phyloP scores from a whole-genome alignment of 2,113 vertebrate genomes.

The Columbina picui region DNA sequence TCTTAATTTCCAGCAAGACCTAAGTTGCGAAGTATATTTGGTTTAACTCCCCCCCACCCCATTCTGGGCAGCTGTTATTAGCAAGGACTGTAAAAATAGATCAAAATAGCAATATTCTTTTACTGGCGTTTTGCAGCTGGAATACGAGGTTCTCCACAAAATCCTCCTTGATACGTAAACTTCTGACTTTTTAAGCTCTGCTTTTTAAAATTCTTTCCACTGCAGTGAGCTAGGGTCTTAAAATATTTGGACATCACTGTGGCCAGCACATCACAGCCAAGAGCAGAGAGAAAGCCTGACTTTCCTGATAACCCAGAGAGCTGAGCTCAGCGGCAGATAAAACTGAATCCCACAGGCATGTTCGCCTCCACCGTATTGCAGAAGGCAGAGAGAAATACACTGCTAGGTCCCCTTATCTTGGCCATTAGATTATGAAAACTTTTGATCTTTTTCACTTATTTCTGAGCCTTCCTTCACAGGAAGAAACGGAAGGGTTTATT shows the following conservation, averaged over 20 bases:
- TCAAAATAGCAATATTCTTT: neutral
- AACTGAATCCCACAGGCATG: neutral
- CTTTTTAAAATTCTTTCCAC: neutral
- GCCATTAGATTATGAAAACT: neutral
- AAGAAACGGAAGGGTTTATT: neutral
- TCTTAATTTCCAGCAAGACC: neutral
- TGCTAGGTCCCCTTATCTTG: neutral
- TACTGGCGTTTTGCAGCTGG: neutral
- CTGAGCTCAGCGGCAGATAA: neutral
- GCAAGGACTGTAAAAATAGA: neutral
- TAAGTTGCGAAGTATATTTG: neutral
- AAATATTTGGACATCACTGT: neutral
- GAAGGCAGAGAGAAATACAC: neutral
- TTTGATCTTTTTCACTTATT: neutral
- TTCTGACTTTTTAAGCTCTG: neutral
- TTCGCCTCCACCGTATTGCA: neutral
- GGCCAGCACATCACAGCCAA: neutral
- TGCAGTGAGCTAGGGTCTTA: neutral
- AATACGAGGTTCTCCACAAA: neutral
- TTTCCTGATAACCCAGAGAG: neutral
- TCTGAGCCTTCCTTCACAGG: neutral
- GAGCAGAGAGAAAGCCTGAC: neutral
- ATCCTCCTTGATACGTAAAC: neutral
- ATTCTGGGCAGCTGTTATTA: neutral
- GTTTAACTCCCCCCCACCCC: neutral